Conservation (phyloP, 35 echinoderm and acorn worm genomes). For the Apostichopus californicus region DNA sequence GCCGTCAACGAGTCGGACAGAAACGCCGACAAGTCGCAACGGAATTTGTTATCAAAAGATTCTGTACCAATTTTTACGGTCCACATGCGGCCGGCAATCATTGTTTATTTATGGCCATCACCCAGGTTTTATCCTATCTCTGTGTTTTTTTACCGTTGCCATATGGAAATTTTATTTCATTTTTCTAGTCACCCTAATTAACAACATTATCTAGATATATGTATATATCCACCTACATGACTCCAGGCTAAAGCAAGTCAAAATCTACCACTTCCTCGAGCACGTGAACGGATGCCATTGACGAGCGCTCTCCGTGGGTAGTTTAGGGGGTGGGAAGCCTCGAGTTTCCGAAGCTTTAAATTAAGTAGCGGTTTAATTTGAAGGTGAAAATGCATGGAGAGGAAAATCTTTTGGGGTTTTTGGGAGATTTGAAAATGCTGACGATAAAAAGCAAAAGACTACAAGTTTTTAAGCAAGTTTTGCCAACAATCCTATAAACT, state of each 20-base stretch:
- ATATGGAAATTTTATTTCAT: conserved; percentile 32
- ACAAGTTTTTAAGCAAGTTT: too few relatives aligned
- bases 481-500: too few relatives aligned
- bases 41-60: conserved; percentile 46
- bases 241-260: conserved; percentile 21
- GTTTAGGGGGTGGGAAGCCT: neutral
- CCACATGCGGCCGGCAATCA: conserved; percentile 22
- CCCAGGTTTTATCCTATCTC: neutral
- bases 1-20: conserved; percentile 34
- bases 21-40: conserved; percentile 29
- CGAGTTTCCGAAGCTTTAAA: neutral
- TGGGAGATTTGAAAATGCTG: too few relatives aligned
- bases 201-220: neutral
- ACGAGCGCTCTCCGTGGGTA: neutral
- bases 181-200: conserved; percentile 34
- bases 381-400: neutral
- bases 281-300: neutral
- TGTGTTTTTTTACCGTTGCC: neutral
- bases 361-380: neutral
- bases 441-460: too few relatives aligned
- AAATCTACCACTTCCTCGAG: neutral
- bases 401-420: neutral
- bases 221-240: neutral
- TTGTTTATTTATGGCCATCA: conserved; percentile 43
- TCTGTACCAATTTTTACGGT: conserved; percentile 42